These are phyloP conservation scores for Pseudobourletiella spinata DNA, from an alignment of 1,140 invertebrate species.

Conservation along the genomic window DNA sequence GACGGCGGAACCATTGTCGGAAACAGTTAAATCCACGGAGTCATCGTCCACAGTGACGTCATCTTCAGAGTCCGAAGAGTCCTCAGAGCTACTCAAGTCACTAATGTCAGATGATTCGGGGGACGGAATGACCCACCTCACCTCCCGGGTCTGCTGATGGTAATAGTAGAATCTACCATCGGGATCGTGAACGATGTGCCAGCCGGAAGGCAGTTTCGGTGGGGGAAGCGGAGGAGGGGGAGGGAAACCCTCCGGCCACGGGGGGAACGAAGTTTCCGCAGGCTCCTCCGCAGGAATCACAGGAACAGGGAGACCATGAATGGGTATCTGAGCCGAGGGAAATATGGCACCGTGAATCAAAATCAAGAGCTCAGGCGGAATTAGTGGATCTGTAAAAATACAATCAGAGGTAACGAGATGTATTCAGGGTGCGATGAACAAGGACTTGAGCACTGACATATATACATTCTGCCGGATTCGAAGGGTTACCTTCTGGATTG, in stretches of 20 bases:
- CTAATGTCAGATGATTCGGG: conserved; percentile 37
- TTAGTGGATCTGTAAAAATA: conserved; percentile 28
- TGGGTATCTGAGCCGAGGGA: conserved; percentile 1
- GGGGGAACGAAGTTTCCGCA: conserved; percentile 26
- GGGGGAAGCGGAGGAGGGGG: conserved; percentile 33
- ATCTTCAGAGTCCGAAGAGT: conserved; percentile 33
- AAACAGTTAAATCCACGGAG: background rate
- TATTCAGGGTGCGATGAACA: too few relatives aligned
- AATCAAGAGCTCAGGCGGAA: conserved; percentile 25
- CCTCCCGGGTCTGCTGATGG: conserved; percentile 67
- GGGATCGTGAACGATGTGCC: conserved; percentile 70
- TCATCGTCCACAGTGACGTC: conserved; percentile 11
- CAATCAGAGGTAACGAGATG: too few relatives aligned
- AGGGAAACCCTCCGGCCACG: conserved; percentile 29
- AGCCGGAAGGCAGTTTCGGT: conserved; percentile 41
- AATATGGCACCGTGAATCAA: conserved; percentile 16
- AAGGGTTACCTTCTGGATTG: conserved; percentile 21
- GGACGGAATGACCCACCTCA: conserved; percentile 79
- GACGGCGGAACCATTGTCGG: background rate
- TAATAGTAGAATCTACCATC: conserved; percentile 85
- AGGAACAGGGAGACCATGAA: background rate
- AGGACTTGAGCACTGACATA: too few relatives aligned
- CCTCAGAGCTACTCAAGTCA: conserved; percentile 43
- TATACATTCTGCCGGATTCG: too few relatives aligned
- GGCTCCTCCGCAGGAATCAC: conserved; percentile 1